Evolutionary conservation across 2,797 vertebrate species (phyloP), one percentile per base, ranked within the genome.

Genomic region (Catamblyrhynchus diadema): DNA sequence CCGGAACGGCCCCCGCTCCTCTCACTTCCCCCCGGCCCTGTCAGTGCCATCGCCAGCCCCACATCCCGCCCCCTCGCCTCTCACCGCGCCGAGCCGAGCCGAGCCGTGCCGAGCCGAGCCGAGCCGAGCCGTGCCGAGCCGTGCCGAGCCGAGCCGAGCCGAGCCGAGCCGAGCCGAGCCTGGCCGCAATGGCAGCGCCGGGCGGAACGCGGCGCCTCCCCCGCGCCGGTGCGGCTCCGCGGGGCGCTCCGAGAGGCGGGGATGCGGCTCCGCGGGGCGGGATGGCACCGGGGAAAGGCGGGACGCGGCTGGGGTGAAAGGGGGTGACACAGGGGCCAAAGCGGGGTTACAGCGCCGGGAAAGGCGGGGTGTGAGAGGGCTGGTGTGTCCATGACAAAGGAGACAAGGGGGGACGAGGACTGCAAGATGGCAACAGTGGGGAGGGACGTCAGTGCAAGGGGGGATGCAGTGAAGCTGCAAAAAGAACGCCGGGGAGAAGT

Each of bases 221-320:
- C 33, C 33, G 80, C 69, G 79, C 48, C 56, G 22, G 71, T 62
- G 67, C 80, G 86, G 94, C 48, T 90, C 89, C 89, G 83, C 94
- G 89, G 92, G 89, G 92, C 79, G 87, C 92, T 47, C 86, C 39
- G 64, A 35, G 65, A 61, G 86, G 90, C 86, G 82, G 74, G 41
- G 90, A 89, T 56, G 93, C 77, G 45, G 77, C 25, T 66, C 45
- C 57, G 50, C 45, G 54, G 32, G 27, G 74, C 56, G 75, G 42
- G 73, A 33, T 41, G 32, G 44, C 39, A 3, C 1, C 18, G 32
- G 35, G 51, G 12, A 42, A 17, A 81, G 57, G 70, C 39, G 50
- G 53, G 82, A 35, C 50, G 7, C 53, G 3, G 23, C 45, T 0
- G 32, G 71, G 50, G 4, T 18, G 74, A 17, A 8, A 44, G 48